Evolutionary conservation across 30 jellyfish, hydroid and myxozoan genomes (phyloP), one percentile per base, ranked within the genome.

Genomic region (Hydractinia symbiolongicarpus): DNA sequence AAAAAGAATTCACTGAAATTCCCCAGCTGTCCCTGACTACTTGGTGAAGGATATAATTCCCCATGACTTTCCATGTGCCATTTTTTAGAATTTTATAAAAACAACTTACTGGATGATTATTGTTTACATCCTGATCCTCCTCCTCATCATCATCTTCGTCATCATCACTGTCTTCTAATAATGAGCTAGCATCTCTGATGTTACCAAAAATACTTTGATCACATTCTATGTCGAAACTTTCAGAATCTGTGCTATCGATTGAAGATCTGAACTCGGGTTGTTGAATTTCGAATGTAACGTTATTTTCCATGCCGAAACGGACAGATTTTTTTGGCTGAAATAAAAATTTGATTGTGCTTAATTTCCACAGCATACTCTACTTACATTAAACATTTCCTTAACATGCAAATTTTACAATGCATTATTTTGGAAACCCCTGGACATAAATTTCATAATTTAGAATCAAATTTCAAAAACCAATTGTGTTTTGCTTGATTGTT

Each of bases 301-400:
- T 88, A 40, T 77, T 78, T 53, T 87, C 88, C 95, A 86, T 86
- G 67, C 82, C 77, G 84, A 87, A 87, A 51, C 95, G 70, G 68
- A 87, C 90, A 4, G 91, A 75, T 73, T 87, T 87, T 66, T 82
- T 82, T 10, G 71, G 53, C 86, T 86, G 5, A 7, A 71, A 20
- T 7, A 9, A 19, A 50, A 50, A 71, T 51, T n/a, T n/a, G 40
- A 64, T 64, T 7, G 9, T 4, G 40, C 74, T 13, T 64, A 64
- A 44, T 51, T 64, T 7, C 9, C 9, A n/a, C 4, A 7, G 40
- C 4, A 1, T 7, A 58, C n/a, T 13, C 15, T n/a, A 64, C 0
- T 6, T 7, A 9, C 19, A 6, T 6, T n/a, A 64, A 64, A 13
- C 74, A n/a, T 44, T 64, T 51, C 4, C 74, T 6, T 6, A 13